Conservation (phyloP, 2,797 vertebrate species). For the Luscinia luscinia region DNA sequence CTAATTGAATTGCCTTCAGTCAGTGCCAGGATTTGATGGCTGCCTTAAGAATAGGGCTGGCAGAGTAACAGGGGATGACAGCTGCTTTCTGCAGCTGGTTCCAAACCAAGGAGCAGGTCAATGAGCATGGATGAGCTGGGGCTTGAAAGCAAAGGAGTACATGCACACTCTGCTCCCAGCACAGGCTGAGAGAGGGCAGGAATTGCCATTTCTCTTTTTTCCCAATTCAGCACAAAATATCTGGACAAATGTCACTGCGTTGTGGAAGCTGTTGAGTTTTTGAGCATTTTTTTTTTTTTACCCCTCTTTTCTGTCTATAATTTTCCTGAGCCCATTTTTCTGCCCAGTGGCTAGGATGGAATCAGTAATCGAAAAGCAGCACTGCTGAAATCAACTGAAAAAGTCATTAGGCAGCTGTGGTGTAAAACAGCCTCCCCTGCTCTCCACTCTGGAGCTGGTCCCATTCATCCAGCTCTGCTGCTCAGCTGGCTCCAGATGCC, state of each 20-base stretch:
- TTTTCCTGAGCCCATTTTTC: conserved; percentile 44
- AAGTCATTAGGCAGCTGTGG: conserved; percentile 57
- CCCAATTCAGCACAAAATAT: conserved; percentile 38
- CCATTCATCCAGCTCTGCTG: conserved; percentile 36
- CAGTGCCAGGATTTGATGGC: conserved; percentile 49
- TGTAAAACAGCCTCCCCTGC: conserved; percentile 19
- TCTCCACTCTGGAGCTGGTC: conserved; percentile 19
- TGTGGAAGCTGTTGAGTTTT: background rate
- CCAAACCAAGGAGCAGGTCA: conserved; percentile 33
- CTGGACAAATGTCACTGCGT: background rate
- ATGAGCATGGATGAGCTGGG: conserved; percentile 17
- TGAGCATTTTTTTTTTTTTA: background rate
- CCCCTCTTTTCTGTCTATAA: background rate
- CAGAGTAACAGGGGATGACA: conserved; percentile 59
- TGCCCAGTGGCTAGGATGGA: conserved; percentile 41
- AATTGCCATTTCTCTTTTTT: background rate
- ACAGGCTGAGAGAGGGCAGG: background rate
- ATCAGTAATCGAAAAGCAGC: conserved; percentile 54
- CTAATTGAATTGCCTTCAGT: conserved; percentile 69
- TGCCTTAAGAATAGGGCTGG: conserved; percentile 51
- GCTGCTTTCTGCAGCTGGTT: conserved; percentile 62
- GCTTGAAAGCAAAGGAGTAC: conserved; percentile 31
- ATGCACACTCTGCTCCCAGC: background rate
- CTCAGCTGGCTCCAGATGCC: conserved; percentile 11
- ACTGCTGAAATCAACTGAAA: conserved; percentile 68